Percentiles rank a stretch among this genome's conserved stretches.
These are phyloP conservation scores for Papilio aristodemus DNA, from an alignment of 1,140 invertebrate genomes.

Conservation along the genomic window DNA sequence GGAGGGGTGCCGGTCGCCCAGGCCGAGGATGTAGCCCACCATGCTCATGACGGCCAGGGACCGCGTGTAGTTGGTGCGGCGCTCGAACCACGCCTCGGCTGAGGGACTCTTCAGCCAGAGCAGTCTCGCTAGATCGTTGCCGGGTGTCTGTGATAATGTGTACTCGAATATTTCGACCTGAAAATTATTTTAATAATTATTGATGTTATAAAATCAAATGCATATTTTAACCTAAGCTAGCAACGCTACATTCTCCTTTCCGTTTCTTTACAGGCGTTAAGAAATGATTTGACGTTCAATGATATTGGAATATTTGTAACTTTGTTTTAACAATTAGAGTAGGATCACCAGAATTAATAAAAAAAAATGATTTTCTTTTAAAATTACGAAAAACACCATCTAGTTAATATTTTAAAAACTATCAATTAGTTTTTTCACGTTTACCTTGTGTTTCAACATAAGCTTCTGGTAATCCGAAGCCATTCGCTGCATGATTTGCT, in stretches of 20 bases:
- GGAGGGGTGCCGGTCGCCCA: slow-evolving; percentile 96
- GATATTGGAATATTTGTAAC: too few relatives aligned
- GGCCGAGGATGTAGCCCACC: slow-evolving; percentile 92
- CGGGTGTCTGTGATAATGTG: slow-evolving; percentile 95
- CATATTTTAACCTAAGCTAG: too few relatives aligned
- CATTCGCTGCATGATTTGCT: slow-evolving; percentile 98
- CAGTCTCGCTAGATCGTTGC: slow-evolving; percentile 96
- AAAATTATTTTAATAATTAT: neutral
- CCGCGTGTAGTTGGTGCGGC: slow-evolving; percentile 98
- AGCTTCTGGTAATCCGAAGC: slow-evolving; percentile 98
- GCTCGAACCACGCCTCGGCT: slow-evolving; percentile 99
- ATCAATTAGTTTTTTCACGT: neutral
- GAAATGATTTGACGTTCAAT: too few relatives aligned
- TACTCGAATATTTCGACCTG: slow-evolving; percentile 99
- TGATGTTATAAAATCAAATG: too few relatives aligned
- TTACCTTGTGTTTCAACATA: slow-evolving; percentile 96
- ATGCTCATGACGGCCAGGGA: slow-evolving; percentile 99
- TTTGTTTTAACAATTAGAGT: too few relatives aligned
- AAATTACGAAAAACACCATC: neutral
- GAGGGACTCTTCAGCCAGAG: slow-evolving; percentile 99
- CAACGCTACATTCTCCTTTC: too few relatives aligned
- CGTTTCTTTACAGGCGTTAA: too few relatives aligned
- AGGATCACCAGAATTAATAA: too few relatives aligned
- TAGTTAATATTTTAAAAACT: neutral
- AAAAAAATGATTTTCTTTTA: neutral